Base-by-base conservation (phyloP, 2,113 vertebrate species). In the Circaetus cinerascens region DNA sequence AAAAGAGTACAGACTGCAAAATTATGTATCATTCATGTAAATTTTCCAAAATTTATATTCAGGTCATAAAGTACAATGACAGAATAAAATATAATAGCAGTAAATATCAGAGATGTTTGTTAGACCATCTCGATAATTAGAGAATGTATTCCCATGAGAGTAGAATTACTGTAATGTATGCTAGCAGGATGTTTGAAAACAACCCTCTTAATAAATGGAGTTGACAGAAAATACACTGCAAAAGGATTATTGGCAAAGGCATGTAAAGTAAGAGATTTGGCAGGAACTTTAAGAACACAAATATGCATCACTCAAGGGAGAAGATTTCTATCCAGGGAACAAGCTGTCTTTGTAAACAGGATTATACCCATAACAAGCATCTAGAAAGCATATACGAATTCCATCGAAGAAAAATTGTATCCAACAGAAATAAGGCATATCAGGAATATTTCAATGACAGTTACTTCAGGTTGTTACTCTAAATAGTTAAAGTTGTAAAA, bases 261-360 rank as follows among this genome's bases (percentile, higher is more conserved):
- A 71, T 69, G 83, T 63, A 56, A 96, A 95, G 80, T 29, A 63
- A 92, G 78, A 93, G 91, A 94, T 93, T 97, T 96, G 93, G 93
- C 96, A 95, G 63, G 59, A 89, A 95, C 79, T 92, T 95, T 93
- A 88, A 90, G 83, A 96, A 87, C 88, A 91, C 56, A 95, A 95
- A 89, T 81, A 69, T 67, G 60, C 53, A 84, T 91, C 76, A 95
- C 88, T 91, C 91, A 84, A 69, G 84, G 78, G 84, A 95, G 85
- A 94, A 95, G 73, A 92, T 86, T 90, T 91, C 83, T 85, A 74
- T 80, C 85, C 14, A 9, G 84, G 79, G 73, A 96, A 48, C 55
- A 95, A 95, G 81, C 84, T 94, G 60, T 83, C 81, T 95, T 96
- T 95, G 66, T 96, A 96, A 97, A 96, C 96, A 95, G 73, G 91